Evolutionary conservation across 2,797 vertebrate genomes (phyloP).

Genomic region (Nyctibius grandis): DNA sequence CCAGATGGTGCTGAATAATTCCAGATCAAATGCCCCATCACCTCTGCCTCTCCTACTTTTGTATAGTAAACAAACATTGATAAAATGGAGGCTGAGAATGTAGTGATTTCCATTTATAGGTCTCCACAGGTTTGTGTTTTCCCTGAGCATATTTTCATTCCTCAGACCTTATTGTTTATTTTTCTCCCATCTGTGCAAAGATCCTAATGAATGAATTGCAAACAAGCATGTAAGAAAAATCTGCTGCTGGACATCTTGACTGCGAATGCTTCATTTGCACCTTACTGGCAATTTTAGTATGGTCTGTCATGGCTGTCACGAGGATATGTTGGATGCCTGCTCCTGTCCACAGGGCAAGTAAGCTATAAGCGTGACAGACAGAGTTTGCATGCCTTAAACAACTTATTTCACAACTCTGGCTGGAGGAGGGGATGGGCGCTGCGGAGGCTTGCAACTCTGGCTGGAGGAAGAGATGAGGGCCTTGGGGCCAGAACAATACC

Average conservation of each 20-base stretch:
- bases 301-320: accelerated
- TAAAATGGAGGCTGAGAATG: conserved; percentile 46
- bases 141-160: conserved; percentile 19
- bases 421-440: too few relatives aligned
- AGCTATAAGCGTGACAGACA: neutral
- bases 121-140: neutral
- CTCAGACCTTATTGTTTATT: neutral
- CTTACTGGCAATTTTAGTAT: neutral
- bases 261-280: neutral
- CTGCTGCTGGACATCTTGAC: neutral
- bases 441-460: too few relatives aligned
- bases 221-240: neutral
- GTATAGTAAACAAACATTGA: conserved; percentile 59
- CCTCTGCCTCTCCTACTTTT: conserved; percentile 44
- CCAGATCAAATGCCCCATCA: conserved; percentile 46
- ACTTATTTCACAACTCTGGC: too few relatives aligned
- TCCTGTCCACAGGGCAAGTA: neutral
- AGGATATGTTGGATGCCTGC: neutral
- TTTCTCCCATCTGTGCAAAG: neutral
- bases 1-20: conserved; percentile 39
- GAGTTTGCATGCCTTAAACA: too few relatives aligned
- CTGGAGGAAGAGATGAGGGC: too few relatives aligned
- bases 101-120: conserved; percentile 45
- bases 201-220: conserved; percentile 2
- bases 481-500: too few relatives aligned